These are phyloP conservation scores for Hemicrepidius hirtus DNA, from an alignment of 2,888 invertebrate genomes.

Conservation along the genomic window DNA sequence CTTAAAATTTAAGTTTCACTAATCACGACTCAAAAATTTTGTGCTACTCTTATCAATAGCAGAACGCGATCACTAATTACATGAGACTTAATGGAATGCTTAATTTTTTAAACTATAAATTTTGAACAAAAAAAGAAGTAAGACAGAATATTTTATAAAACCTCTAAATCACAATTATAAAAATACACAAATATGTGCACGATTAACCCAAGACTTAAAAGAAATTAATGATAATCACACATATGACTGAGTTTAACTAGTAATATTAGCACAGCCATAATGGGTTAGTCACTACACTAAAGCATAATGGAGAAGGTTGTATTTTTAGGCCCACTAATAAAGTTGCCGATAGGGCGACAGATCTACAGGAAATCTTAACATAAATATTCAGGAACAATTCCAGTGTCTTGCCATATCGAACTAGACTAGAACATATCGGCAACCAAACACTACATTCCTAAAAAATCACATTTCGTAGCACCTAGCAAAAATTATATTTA, in stretches of 20 bases:
- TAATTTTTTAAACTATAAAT: constrained; percentile 21
- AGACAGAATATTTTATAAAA: constrained; percentile 11
- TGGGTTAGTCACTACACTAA: constrained; percentile 61
- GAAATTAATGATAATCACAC: constrained; percentile 44
- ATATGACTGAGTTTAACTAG: constrained; percentile 53
- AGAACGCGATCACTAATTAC: constrained; percentile 6
- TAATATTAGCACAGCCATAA: constrained; percentile 62
- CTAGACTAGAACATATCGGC: constrained; percentile 42
- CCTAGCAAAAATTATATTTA: constrained; percentile 49
- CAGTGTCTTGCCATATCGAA: constrained; percentile 50
- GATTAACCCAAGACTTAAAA: constrained; percentile 41
- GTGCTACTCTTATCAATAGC: constrained; percentile 22
- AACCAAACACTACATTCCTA: constrained; percentile 41
- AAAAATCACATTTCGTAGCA: constrained; percentile 52
- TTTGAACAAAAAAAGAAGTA: constrained; percentile 13
- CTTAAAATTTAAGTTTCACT: constrained; percentile 19
- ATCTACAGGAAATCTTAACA: constrained; percentile 42
- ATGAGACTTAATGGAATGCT: constrained; percentile 35
- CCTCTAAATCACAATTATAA: constrained; percentile 36
- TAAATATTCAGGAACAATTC: constrained; percentile 41
- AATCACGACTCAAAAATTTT: constrained; percentile 10
- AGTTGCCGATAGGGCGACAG: constrained; percentile 39
- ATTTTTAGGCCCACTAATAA: constrained; percentile 48
- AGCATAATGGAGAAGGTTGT: constrained; percentile 50
- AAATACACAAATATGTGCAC: constrained; percentile 37